Percentiles rank a stretch among this genome's conserved stretches.
phyloP scores from a whole-genome alignment of 1,140 invertebrate species.

The Archivesica marissinica region DNA sequence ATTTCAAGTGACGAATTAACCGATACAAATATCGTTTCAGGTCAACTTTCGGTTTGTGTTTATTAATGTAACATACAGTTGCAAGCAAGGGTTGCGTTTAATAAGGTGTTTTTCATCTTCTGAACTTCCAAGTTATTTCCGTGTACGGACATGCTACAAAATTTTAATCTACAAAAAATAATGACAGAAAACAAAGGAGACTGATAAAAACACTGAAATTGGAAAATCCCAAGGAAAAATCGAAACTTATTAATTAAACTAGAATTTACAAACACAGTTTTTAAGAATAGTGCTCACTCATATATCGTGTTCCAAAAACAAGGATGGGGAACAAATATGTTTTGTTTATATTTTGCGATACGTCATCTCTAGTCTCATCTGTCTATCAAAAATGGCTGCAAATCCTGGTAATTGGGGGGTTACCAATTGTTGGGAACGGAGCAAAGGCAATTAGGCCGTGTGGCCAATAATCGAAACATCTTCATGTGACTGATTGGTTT shows the following conservation, averaged over 20 bases:
- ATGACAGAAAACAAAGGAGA: slow-evolving; percentile 8
- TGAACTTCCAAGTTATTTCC: too few relatives aligned
- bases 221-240: not conserved
- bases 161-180: not conserved
- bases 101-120: too few relatives aligned
- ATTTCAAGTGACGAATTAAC: too few relatives aligned
- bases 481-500: slow-evolving; percentile 32
- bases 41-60: too few relatives aligned
- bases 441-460: slow-evolving; percentile 24
- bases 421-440: slow-evolving; percentile 38
- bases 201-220: not conserved
- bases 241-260: not conserved
- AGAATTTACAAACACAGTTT: not conserved
- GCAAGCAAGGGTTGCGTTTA: too few relatives aligned
- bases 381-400: slow-evolving; percentile 45
- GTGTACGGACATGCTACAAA: too few relatives aligned
- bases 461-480: slow-evolving; percentile 22
- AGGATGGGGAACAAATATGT: not conserved
- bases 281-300: not conserved
- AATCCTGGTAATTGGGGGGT: slow-evolving; percentile 16
- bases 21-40: too few relatives aligned
- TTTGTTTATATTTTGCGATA: not conserved
- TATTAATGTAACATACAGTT: too few relatives aligned
- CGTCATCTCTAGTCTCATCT: slow-evolving; percentile 8
- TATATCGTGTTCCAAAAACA: not conserved